These are phyloP conservation scores for Dromius quadrimaculatus DNA, from an alignment of 2,888 invertebrate genomes.

Conservation along the genomic window DNA sequence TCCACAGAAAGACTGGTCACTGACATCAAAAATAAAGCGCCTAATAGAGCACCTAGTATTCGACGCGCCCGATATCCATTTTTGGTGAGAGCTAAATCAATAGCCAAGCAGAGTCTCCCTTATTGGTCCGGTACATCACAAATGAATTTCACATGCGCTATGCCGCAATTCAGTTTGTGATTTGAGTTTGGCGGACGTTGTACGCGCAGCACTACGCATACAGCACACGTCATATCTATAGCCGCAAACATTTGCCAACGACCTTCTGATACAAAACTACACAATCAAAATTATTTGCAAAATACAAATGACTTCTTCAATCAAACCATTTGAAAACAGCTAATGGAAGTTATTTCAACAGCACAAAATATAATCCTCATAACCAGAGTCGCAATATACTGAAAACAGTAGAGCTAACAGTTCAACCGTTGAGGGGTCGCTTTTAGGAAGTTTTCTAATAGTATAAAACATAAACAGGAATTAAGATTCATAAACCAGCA, in stretches of 20 bases:
- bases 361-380: too few species aligned
- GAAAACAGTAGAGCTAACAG: slow-evolving; percentile 7
- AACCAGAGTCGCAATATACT: too few species aligned
- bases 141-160: slow-evolving; percentile 52
- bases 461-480: too few species aligned
- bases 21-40: not conserved
- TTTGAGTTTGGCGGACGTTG: slow-evolving; percentile 25
- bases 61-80: slow-evolving; percentile 31
- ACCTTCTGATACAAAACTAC: too few species aligned
- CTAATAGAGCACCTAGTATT: not conserved
- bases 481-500: too few species aligned
- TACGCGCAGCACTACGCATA: not conserved
- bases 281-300: too few species aligned
- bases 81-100: slow-evolving; percentile 47
- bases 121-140: slow-evolving; percentile 51
- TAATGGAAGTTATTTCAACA: too few species aligned
- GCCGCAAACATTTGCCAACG: not conserved
- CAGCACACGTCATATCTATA: not conserved
- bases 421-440: slow-evolving; percentile 15
- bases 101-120: slow-evolving; percentile 47
- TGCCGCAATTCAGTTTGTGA: slow-evolving; percentile 46
- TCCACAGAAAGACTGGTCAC: too few species aligned
- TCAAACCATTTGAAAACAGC: too few species aligned
- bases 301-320: too few species aligned
- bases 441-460: slow-evolving; percentile 29